These are phyloP conservation scores for Lophotriccus pileatus DNA, from an alignment of 2,797 vertebrate species.

Conservation along the genomic window DNA sequence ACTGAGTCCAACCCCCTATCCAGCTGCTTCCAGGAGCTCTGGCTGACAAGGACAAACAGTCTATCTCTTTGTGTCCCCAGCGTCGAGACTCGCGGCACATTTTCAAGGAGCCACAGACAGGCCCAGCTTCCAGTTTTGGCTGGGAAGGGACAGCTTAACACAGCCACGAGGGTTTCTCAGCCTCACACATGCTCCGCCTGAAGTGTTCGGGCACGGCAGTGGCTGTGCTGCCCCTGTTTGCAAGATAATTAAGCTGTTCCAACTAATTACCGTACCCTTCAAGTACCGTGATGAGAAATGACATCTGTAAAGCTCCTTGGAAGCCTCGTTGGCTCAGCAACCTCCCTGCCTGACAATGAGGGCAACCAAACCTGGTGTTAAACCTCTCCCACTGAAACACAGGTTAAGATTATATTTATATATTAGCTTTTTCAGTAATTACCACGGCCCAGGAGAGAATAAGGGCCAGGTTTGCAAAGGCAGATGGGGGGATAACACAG, in stretches of 20 bases:
- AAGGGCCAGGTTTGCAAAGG: neutral
- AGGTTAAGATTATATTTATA: neutral
- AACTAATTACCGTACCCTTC: conserved; percentile 19
- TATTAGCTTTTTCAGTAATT: neutral
- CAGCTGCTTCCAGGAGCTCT: neutral
- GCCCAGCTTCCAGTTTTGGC: neutral
- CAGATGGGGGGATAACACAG: accelerated
- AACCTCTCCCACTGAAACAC: neutral
- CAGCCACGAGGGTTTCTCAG: neutral
- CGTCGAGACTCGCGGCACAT: neutral
- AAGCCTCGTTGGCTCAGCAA: neutral
- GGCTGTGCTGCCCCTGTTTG: neutral
- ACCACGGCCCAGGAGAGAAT: accelerated
- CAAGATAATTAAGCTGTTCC: neutral
- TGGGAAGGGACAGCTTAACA: neutral
- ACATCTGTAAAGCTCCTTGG: neutral
- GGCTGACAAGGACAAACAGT: neutral
- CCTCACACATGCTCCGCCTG: neutral
- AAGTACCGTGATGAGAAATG: neutral
- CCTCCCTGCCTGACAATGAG: neutral
- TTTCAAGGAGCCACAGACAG: neutral
- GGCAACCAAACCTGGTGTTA: neutral
- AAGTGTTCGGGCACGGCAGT: neutral
- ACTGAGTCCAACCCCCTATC: neutral
- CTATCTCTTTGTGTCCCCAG: accelerated